phyloP scores from a whole-genome alignment of 1,140 invertebrate genomes.

The Cyclina sinensis region DNA sequence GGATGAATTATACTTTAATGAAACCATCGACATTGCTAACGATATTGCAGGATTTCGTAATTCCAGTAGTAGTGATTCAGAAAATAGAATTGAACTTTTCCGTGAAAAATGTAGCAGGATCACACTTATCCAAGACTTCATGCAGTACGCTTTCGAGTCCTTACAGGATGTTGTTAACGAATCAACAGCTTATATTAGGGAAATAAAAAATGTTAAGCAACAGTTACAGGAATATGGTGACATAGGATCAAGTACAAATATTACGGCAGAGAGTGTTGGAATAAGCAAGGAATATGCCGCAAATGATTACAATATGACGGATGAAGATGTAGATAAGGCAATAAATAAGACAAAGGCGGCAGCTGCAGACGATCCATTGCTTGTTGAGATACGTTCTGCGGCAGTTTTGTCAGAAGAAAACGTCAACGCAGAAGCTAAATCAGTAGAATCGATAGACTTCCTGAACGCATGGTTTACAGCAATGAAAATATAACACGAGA shows the following conservation, averaged over 20 bases:
- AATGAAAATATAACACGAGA: slow-evolving; percentile 23
- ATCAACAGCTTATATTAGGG: not conserved
- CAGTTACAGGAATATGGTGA: not conserved
- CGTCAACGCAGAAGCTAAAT: not conserved
- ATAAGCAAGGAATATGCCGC: not conserved
- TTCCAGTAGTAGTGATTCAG: not conserved
- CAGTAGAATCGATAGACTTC: slow-evolving; percentile 7
- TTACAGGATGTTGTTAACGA: not conserved
- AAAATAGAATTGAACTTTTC: not conserved
- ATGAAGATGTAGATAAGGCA: not conserved
- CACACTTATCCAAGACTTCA: not conserved
- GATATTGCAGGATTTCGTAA: no score
- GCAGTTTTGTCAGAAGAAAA: not conserved
- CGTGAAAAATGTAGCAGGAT: not conserved
- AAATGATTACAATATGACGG: slow-evolving; percentile 30
- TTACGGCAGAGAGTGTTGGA: not conserved
- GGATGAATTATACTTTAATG: not conserved
- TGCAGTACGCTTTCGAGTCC: not conserved
- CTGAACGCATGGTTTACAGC: not conserved
- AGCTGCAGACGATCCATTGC: not conserved
- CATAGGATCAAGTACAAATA: not conserved
- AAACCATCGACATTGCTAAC: not conserved
- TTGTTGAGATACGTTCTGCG: not conserved
- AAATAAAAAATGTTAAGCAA: not conserved
- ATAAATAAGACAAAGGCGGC: not conserved